These are phyloP conservation scores for Tenrec ecaudatus DNA, from an alignment of 2,113 vertebrate genomes.

Conservation along the genomic window DNA sequence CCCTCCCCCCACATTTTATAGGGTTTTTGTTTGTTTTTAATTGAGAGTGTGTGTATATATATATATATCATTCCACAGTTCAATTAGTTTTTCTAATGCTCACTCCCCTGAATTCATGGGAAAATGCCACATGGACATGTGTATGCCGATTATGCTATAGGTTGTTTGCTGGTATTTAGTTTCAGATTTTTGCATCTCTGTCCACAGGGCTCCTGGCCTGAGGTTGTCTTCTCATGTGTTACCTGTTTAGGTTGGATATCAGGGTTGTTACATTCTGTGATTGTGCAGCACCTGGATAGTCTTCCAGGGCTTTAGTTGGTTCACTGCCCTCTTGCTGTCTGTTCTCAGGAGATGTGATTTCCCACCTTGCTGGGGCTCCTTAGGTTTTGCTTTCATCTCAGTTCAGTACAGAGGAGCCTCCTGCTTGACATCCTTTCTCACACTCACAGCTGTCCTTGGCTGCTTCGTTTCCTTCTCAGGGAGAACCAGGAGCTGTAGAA, in stretches of 20 bases:
- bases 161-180: neutral
- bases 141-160: neutral
- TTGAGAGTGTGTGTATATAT: too few relatives aligned
- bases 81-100: neutral
- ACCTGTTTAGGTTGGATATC: neutral
- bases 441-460: neutral
- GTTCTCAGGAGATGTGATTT: neutral
- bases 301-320: too few relatives aligned
- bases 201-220: neutral
- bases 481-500: neutral
- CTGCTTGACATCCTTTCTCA: neutral
- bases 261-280: neutral
- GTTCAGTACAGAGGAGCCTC: neutral
- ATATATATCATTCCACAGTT: too few relatives aligned
- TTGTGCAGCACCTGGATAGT: too few relatives aligned
- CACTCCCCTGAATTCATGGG: neutral
- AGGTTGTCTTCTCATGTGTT: neutral
- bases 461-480: neutral
- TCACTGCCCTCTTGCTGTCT: neutral
- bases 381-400: conserved; percentile 38
- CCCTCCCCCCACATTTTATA: too few relatives aligned
- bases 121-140: neutral
- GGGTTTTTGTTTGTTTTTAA: too few relatives aligned
- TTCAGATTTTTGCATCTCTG: neutral
- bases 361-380: neutral